phyloP scores from a whole-genome alignment of 2,113 vertebrate genomes.

The Pipra filicauda region DNA sequence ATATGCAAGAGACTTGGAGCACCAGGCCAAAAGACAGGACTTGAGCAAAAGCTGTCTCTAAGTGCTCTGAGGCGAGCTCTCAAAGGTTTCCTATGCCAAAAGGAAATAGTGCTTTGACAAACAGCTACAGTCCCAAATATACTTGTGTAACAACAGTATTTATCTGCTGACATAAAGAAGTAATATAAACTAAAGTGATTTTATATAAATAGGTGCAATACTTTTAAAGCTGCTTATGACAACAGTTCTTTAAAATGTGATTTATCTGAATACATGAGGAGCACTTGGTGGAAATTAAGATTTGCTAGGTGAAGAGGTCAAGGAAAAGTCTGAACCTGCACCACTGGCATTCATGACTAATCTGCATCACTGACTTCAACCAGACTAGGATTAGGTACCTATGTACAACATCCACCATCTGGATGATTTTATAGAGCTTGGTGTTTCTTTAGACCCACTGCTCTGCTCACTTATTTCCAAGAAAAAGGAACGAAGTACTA shows the following conservation, averaged over 20 bases:
- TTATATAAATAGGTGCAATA: not conserved
- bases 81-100: not conserved
- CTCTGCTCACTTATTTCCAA: not conserved
- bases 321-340: not conserved
- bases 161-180: constrained; percentile 58
- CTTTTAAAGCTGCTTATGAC: not conserved
- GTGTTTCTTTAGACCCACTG: not conserved
- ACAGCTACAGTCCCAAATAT: not conserved
- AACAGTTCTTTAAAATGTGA: not conserved
- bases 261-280: not conserved
- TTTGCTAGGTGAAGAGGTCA: not conserved
- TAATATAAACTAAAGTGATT: not conserved
- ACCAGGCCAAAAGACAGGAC: constrained; percentile 64
- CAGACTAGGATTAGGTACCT: not conserved
- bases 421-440: not conserved
- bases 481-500: not conserved
- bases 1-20: constrained; percentile 72
- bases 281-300: not conserved
- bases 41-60: constrained; percentile 53
- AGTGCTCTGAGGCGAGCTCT: constrained; percentile 5
- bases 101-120: not conserved
- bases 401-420: fast-evolving
- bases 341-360: not conserved
- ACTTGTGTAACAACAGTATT: not conserved
- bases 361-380: not conserved